Evolutionary conservation across 2,113 vertebrate genomes (phyloP).

Genomic region (Arvicanthis niloticus): DNA sequence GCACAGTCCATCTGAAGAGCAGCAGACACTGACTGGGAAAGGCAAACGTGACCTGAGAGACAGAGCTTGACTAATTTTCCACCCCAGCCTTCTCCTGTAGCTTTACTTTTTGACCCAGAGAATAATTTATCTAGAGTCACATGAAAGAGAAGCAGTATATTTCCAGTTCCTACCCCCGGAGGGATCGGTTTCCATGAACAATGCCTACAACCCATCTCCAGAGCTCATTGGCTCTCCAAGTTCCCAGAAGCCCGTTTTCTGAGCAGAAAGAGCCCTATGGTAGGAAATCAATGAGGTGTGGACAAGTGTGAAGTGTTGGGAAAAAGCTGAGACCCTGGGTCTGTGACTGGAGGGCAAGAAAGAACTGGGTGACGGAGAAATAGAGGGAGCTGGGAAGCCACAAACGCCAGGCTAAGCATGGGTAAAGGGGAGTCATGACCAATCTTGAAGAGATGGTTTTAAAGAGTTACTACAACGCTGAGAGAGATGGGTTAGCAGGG

Average conservation of each 20-base stretch:
- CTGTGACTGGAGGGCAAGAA: background rate
- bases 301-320: background rate
- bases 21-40: background rate
- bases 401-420: background rate
- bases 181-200: background rate
- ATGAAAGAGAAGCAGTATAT: background rate
- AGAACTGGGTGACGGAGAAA: background rate
- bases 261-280: background rate
- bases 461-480: background rate
- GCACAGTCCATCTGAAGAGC: background rate
- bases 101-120: background rate
- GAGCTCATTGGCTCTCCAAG: background rate
- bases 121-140: background rate
- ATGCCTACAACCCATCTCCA: background rate
- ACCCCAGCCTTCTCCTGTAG: background rate
- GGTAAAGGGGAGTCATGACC: background rate
- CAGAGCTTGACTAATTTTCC: background rate
- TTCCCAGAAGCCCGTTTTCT: slow-evolving; percentile 42
- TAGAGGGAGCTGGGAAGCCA: background rate
- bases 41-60: background rate
- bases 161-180: background rate
- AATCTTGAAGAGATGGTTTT: background rate
- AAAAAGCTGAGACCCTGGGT: background rate
- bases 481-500: background rate
- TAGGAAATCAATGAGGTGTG: background rate